Conservation (phyloP, 2,797 vertebrate genomes). For the Cyprinodon diabolis region DNA sequence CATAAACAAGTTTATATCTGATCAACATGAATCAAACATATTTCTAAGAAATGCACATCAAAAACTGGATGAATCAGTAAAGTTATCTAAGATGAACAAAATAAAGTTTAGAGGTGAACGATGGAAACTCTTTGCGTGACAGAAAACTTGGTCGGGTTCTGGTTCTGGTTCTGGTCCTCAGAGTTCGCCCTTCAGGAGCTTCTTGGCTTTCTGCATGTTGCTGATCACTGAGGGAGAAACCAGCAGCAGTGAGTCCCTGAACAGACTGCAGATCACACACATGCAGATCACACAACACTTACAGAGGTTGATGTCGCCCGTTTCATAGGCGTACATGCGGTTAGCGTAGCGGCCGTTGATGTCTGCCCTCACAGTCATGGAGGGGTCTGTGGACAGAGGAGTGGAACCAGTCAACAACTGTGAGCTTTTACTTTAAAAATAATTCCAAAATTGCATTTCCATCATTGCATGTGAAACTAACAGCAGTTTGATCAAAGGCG, state of each 20-base stretch:
- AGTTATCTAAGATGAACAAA: neutral
- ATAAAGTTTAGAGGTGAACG: neutral
- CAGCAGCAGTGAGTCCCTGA: neutral
- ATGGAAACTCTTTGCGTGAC: neutral
- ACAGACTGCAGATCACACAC: neutral
- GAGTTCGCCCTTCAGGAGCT: slow-evolving; percentile 92
- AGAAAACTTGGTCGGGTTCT: neutral
- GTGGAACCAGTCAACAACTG: neutral
- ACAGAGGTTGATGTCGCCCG: slow-evolving; percentile 85
- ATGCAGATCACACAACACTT: slow-evolving; percentile 69
- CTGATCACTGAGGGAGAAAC: slow-evolving; percentile 60
- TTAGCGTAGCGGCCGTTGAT: slow-evolving; percentile 92
- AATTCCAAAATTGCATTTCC: neutral
- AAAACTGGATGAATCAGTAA: neutral
- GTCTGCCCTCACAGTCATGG: slow-evolving; percentile 96
- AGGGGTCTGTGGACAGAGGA: slow-evolving; percentile 83
- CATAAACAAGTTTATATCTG: neutral
- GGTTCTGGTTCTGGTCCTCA: slow-evolving; percentile 60
- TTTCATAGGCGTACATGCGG: slow-evolving; percentile 94
- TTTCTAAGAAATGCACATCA: neutral
- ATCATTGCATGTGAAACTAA: neutral
- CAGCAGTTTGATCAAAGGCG: no score
- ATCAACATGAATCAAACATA: neutral
- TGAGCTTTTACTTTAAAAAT: neutral
- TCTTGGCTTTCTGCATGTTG: slow-evolving; percentile 93